Conservation (phyloP, 2,113 vertebrate species). For the Saccopteryx bilineata region DNA sequence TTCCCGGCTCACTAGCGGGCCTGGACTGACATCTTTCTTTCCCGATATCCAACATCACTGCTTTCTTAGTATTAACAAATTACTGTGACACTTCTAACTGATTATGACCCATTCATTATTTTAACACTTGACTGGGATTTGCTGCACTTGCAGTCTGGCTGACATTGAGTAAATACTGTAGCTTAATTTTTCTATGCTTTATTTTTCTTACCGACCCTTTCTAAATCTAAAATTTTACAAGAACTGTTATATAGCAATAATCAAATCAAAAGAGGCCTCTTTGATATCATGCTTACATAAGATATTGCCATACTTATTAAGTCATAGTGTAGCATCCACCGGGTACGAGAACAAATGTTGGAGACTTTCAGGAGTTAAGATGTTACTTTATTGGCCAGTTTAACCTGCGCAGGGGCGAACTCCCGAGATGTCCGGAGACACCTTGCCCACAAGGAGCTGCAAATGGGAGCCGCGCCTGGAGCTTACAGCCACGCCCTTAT, state of each 20-base stretch:
- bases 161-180: background rate
- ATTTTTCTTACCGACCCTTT: background rate
- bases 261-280: background rate
- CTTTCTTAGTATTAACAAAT: background rate
- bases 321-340: no score
- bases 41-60: background rate
- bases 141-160: background rate
- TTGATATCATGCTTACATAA: background rate
- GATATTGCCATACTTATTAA: background rate
- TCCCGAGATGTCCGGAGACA: no score
- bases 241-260: background rate
- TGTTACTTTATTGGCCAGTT: no score
- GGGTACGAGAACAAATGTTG: no score
- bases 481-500: no score
- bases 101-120: background rate
- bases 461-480: no score
- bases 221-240: background rate
- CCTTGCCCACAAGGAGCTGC: no score
- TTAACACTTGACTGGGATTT: background rate
- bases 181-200: background rate
- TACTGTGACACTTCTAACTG: background rate
- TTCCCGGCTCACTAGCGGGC: background rate
- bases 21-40: background rate
- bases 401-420: no score
- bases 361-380: no score